phyloP scores from a whole-genome alignment of 1,140 invertebrate species.

The Cotesia chilonis region DNA sequence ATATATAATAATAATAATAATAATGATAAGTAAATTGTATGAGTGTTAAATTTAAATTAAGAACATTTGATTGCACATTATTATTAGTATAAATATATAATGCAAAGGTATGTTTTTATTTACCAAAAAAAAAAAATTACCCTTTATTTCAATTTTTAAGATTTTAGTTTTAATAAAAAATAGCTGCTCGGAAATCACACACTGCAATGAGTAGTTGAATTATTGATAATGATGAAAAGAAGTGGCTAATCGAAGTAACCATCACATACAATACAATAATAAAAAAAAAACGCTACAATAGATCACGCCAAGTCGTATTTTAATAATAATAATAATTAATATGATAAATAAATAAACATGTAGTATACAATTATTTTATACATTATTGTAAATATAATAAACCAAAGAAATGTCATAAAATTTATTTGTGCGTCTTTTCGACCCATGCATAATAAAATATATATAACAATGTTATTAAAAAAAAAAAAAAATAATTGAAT shows the following conservation, averaged over 20 bases:
- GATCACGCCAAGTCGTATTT: slow-evolving; percentile 43
- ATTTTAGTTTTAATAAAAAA: no score
- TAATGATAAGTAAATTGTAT: not conserved
- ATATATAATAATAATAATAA: not conserved
- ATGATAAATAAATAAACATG: slow-evolving; percentile 11
- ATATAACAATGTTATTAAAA: not conserved
- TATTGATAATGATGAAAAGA: not conserved
- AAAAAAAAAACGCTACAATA: slow-evolving; percentile 14
- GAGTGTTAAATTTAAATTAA: slow-evolving; percentile 11
- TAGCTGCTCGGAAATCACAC: no score
- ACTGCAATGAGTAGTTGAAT: no score
- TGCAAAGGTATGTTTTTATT: no score
- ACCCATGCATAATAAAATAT: slow-evolving; percentile 41
- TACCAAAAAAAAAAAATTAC: no score
- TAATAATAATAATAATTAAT: slow-evolving; percentile 37
- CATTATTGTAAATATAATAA: slow-evolving; percentile 48
- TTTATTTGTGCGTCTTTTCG: slow-evolving; percentile 49
- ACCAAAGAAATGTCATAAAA: slow-evolving; percentile 51
- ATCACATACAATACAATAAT: not conserved
- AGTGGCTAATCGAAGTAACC: not conserved
- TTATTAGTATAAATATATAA: no score
- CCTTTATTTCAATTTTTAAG: no score
- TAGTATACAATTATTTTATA: slow-evolving; percentile 50
- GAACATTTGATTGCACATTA: not conserved
- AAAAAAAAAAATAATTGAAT: slow-evolving; percentile 5